Evolutionary conservation across 35 echinoderm and acorn worm genomes (phyloP).

Genomic region (Acanthaster planci): DNA sequence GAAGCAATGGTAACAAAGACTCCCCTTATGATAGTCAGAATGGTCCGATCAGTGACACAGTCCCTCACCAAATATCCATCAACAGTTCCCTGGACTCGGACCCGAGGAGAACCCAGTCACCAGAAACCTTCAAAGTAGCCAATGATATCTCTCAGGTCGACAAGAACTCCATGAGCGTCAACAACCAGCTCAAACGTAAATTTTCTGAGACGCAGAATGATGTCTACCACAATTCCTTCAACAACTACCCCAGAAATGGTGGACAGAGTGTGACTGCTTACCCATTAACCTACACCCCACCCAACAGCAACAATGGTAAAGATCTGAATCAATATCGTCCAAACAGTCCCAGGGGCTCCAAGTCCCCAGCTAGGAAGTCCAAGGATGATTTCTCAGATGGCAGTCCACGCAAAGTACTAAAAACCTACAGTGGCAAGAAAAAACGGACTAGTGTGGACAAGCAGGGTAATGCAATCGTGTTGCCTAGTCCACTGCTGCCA

Average conservation of each 20-base stretch:
- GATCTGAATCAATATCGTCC: neutral
- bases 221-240: neutral
- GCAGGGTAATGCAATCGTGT: neutral
- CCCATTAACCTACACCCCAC: neutral
- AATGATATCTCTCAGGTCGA: conserved; percentile 1
- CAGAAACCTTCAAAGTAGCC: neutral
- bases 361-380: conserved; percentile 8
- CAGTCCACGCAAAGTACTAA: conserved; percentile 11
- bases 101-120: neutral
- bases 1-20: neutral
- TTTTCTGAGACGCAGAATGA: conserved; percentile 1
- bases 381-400: neutral
- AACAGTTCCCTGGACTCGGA: conserved; percentile 2
- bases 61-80: neutral
- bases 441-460: neutral
- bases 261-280: neutral
- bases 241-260: conserved; percentile 5
- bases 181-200: conserved; percentile 17
- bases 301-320: neutral
- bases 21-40: neutral
- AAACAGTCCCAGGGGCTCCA: conserved; percentile 26
- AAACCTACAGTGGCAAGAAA: conserved; percentile 5
- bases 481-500: conserved; percentile 3
- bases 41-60: neutral
- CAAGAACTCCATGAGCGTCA: neutral